These are phyloP conservation scores for Phyto melanocephala DNA, from an alignment of 2,888 invertebrate genomes.

Conservation along the genomic window DNA sequence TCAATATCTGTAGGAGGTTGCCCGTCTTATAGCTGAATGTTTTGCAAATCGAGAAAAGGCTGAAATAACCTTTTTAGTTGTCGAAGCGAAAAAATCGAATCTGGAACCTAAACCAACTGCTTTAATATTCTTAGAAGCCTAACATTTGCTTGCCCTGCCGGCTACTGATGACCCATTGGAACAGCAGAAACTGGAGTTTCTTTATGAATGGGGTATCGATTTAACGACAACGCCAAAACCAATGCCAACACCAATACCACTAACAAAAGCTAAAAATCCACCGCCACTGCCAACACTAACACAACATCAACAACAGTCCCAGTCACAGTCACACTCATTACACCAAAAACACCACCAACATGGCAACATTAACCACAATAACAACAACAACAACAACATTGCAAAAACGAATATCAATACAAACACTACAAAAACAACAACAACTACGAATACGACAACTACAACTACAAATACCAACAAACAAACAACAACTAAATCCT, in stretches of 20 bases:
- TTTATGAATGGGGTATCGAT: slow-evolving; percentile 78
- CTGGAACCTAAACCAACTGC: slow-evolving; percentile 95
- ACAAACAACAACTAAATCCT: slow-evolving; percentile 58
- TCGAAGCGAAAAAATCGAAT: slow-evolving; percentile 94
- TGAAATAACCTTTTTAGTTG: slow-evolving; percentile 95
- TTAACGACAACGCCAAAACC: slow-evolving; percentile 77
- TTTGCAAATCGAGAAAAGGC: slow-evolving; percentile 92
- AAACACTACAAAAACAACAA: slow-evolving; percentile 43
- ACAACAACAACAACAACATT: slow-evolving; percentile 64
- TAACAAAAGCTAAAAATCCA: slow-evolving; percentile 79
- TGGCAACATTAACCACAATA: slow-evolving; percentile 48
- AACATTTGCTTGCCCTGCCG: slow-evolving; percentile 93
- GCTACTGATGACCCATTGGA: slow-evolving; percentile 80
- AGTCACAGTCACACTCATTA: slow-evolving; percentile 49
- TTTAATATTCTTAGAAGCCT: slow-evolving; percentile 93
- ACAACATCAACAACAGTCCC: slow-evolving; percentile 63
- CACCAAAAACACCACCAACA: slow-evolving; percentile 58
- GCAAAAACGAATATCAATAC: slow-evolving; percentile 60
- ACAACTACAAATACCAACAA: slow-evolving; percentile 57
- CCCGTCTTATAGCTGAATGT: slow-evolving; percentile 94
- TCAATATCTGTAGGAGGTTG: slow-evolving; percentile 83
- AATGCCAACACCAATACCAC: slow-evolving; percentile 77
- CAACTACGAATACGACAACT: slow-evolving; percentile 40
- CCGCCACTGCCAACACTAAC: slow-evolving; percentile 73
- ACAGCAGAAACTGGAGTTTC: slow-evolving; percentile 76